Evolutionary conservation across 2,113 vertebrate genomes (phyloP), one percentile per base, ranked within the genome.

Genomic region (Xerus inauris): DNA sequence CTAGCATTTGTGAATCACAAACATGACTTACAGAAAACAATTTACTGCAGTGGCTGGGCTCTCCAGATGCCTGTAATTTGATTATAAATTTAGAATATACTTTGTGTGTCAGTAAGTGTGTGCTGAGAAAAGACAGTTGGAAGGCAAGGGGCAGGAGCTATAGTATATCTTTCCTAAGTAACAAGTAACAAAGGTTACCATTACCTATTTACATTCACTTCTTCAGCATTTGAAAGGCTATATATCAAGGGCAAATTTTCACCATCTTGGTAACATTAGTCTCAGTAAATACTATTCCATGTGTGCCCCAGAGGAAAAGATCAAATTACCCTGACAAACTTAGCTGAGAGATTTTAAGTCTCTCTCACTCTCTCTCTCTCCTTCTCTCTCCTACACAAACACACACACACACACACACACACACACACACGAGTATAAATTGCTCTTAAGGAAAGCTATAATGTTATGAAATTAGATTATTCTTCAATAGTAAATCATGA

Each of bases 41-140:
- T 97, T 96, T 95, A 84, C 76, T 96, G 96, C 82, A 67, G 71
- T 86, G 87, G 28, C 95, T 94, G 81, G n/a, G 73, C 57, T 87
- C 49, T 90, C 87, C 92, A 94, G 94, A 81, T 94, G 87, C 84
- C 89, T 94, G 62, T 87, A 93, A 97, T 96, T 94, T 83, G 64
- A 85, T 95, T 97, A 87, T 96, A 96, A 95, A 97, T 94, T 92
- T 95, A 85, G 76, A 97, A 79, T 87, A 88, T 51, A 67, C 47
- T 96, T 73, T 72, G 67, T 96, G 73, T 92, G 73, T 42, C 67
- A 57, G 73, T 45, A 38, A 47, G 11, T 88, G 17, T 57, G 17
- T 47, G 67, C 73, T 73, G 40, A 95, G 80, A 83, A 93, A 96
- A 42, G 45, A 85, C 62, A 19, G 20, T 42, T 75, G 59, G 81